Evolutionary conservation across 2,888 invertebrate genomes (phyloP).

Genomic region (Lasioglossum figueresi): DNA sequence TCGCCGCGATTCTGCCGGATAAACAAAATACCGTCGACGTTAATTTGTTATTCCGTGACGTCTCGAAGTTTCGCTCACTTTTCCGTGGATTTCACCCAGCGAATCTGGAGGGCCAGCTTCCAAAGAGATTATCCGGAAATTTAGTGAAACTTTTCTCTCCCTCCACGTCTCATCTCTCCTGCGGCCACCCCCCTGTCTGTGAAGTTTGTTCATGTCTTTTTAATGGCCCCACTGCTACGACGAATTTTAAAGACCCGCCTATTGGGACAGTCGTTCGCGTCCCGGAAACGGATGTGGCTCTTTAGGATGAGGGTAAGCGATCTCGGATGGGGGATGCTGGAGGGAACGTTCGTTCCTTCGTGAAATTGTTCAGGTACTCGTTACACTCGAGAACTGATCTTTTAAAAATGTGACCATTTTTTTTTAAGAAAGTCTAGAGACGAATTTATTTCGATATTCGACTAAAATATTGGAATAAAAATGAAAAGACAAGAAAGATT

Average conservation of each 20-base stretch:
- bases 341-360: not conserved
- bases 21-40: not conserved
- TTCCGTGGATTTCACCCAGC: not conserved
- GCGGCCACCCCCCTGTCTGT: slow-evolving; percentile 33
- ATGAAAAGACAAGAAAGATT: not conserved
- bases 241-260: slow-evolving; percentile 31
- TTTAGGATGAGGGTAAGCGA: not conserved
- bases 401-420: not conserved
- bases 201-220: slow-evolving; percentile 52
- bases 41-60: not conserved
- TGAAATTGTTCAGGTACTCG: not conserved
- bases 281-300: slow-evolving; percentile 10
- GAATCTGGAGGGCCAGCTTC: not conserved
- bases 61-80: not conserved
- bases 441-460: not conserved
- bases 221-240: slow-evolving; percentile 12
- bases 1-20: not conserved
- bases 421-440: not conserved
- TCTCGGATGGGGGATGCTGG: not conserved
- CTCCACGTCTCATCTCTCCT: not conserved
- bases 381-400: not conserved
- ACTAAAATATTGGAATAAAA: not conserved
- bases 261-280: not conserved
- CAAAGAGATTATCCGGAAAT: slow-evolving; percentile 18
- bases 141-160: slow-evolving; percentile 17